Percentiles rank a stretch among this genome's conserved stretches.
phyloP scores from a whole-genome alignment of 2,888 invertebrate species.

The Drosophila buzzatii region DNA sequence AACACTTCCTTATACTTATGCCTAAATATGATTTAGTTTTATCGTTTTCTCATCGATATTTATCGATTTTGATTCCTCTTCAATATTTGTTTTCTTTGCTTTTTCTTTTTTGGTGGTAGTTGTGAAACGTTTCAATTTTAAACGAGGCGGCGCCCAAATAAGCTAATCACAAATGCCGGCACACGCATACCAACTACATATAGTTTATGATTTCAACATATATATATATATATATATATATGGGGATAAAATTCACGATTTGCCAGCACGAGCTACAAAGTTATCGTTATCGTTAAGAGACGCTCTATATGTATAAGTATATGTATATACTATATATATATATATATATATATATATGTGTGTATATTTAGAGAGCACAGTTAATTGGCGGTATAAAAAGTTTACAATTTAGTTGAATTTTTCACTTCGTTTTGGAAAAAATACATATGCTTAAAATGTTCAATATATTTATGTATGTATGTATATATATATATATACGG shows the following conservation, averaged over 20 bases:
- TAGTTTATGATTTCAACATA: constrained; percentile 54
- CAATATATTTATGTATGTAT: constrained; percentile 27
- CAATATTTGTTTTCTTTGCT: too few species aligned
- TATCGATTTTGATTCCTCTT: constrained; percentile 33
- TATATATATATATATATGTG: constrained; percentile 42
- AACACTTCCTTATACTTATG: constrained; percentile 27
- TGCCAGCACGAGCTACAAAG: constrained; percentile 8
- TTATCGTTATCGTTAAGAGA: constrained; percentile 25
- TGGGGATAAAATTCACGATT: constrained; percentile 40
- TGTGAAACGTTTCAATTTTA: constrained; percentile 45
- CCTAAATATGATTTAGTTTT: constrained; percentile 33
- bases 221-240: constrained; percentile 45
- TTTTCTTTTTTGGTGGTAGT: constrained; percentile 27
- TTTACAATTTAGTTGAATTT: constrained; percentile 49
- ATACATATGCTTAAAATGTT: constrained; percentile 40
- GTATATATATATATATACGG: constrained; percentile 30
- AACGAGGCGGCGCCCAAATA: constrained; percentile 51
- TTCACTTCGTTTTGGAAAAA: constrained; percentile 38
- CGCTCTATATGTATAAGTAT: constrained; percentile 22
- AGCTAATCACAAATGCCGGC: constrained; percentile 71
- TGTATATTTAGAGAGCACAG: constrained; percentile 71
- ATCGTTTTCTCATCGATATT: constrained; percentile 6
- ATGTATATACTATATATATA: constrained; percentile 31
- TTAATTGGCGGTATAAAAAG: constrained; percentile 80
- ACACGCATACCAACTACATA: constrained; percentile 63